Evolutionary conservation across 2,888 invertebrate genomes (phyloP), one percentile per base, ranked within the genome.

Genomic region (Prenolepis imparis): DNA sequence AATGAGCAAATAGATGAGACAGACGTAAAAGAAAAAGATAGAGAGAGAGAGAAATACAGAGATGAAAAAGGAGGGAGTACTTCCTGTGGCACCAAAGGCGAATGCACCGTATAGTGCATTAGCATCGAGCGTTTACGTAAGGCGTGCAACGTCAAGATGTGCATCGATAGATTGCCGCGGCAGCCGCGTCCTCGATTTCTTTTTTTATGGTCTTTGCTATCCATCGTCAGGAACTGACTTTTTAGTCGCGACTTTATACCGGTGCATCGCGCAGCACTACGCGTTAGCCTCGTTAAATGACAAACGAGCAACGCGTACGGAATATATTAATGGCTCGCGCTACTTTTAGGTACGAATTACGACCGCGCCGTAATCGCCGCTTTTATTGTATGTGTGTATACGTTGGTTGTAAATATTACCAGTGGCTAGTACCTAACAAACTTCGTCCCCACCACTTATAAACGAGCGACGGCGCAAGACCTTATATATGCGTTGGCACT

Each of bases 121-220:
- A 89, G 52, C 36, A 77, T 81, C 82, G 72, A 74, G 36, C 84
- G 81, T 89, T 89, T 89, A 85, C 83, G 81, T 72, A 86, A 86
- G 57, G 6, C 67, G 39, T 32, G 78, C 41, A 64, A 15, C 57
- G 55, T 3, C 24, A 21, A 55, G 81, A 72, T 72, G 70, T 41
- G 52, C 48, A 68, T 48, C 82, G 61, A 81, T 67, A 63, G 64
- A 87, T 86, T 1, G 24, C 39, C 9, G 18, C 36, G 9, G 36
- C 67, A 12, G 12, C 18, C 21, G 64, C 55, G 64, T 44, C 32
- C 64, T 28, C 78, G 57, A 36, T 75, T 57, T 52, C 39, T 41
- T 55, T 82, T 83, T 63, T 83, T 41, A 63, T 48, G 41, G 68
- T 68, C 36, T 21, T 68, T 61, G 39, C 68, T 83, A 78, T 78